Base-by-base conservation (phyloP, 2,113 vertebrate genomes). In the Rostratula benghalensis region DNA sequence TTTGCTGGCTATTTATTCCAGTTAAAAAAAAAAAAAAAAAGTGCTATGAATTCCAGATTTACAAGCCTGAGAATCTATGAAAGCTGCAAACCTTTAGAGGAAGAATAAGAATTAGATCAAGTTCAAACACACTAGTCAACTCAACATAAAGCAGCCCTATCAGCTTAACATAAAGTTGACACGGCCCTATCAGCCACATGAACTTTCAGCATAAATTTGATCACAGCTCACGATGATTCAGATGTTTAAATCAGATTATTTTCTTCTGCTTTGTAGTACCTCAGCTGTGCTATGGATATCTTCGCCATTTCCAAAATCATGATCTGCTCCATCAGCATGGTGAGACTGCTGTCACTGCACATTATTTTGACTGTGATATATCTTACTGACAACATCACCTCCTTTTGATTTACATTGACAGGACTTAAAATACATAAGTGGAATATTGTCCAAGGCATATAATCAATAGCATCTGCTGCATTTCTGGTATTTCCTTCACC, bases 401-500 rank as follows among this genome's bases (percentile, higher is more conserved):
- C 67, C 84, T 97, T 98, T 96, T 97, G 97, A 98, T 97, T 98
- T 97, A 96, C 92, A 96, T 57, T 95, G 77, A 97, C 97, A 95
- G 74, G 84, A 89, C 88, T 96, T 97, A 97, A 97, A 98, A 97
- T 96, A 97, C 90, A 45, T 97, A 96, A 98, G 93, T 95, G 96
- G 93, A 97, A 96, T 98, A 97, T 97, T 97, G 97, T 96, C 95
- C 71, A 96, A 96, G 94, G 96, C 97, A 97, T 94, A 93, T 97
- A 98, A 98, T 98, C 98, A 98, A 98, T 98, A 94, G 68, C 97
- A 97, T 98, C 96, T 98, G 97, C 95, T 97, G 90, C 95, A 97
- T 96, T 97, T 88, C 76, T 97, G 97, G 97, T 95, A 98, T 98
- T 98, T 98, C 96, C 95, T 97, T 93, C 97, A 92, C 95, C 97